Evolutionary conservation across 2,113 vertebrate genomes (phyloP).

Genomic region (Chinchilla lanigera): DNA sequence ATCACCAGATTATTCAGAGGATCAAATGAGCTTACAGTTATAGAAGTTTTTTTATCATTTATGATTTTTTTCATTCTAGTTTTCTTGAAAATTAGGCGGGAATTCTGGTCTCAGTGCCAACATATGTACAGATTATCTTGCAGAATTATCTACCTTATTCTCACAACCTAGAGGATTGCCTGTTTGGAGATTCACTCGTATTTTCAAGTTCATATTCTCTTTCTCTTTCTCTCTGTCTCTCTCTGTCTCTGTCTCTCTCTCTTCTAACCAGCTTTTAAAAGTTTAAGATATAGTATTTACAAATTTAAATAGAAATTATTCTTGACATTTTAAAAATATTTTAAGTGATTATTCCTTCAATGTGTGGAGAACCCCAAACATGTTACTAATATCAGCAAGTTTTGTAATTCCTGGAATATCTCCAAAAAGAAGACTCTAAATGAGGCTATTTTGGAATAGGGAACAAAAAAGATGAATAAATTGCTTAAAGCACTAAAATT

Average conservation of each 20-base stretch:
- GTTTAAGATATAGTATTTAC: conserved; percentile 17
- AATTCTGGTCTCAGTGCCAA: not conserved
- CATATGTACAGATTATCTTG: not conserved
- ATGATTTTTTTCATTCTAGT: not conserved
- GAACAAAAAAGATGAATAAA: not conserved
- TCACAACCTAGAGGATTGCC: not conserved
- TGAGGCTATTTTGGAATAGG: not conserved
- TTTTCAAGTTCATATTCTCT: not conserved
- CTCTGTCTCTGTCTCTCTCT: not conserved
- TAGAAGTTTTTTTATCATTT: not conserved
- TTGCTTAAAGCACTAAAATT: not conserved
- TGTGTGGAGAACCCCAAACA: not conserved
- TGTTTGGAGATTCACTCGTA: not conserved
- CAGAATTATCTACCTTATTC: not conserved
- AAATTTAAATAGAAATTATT: conserved; percentile 16
- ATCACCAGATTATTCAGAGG: not conserved
- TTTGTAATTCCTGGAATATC: not conserved
- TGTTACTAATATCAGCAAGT: not conserved
- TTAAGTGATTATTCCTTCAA: not conserved
- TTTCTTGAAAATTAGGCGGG: not conserved
- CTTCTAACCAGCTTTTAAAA: not conserved
- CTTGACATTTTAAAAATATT: not conserved
- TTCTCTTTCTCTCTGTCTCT: not conserved
- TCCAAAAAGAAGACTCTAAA: not conserved
- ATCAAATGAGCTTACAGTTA: not conserved